Conservation (phyloP, 2,888 invertebrate species). For the Sympetrum striolatum region DNA sequence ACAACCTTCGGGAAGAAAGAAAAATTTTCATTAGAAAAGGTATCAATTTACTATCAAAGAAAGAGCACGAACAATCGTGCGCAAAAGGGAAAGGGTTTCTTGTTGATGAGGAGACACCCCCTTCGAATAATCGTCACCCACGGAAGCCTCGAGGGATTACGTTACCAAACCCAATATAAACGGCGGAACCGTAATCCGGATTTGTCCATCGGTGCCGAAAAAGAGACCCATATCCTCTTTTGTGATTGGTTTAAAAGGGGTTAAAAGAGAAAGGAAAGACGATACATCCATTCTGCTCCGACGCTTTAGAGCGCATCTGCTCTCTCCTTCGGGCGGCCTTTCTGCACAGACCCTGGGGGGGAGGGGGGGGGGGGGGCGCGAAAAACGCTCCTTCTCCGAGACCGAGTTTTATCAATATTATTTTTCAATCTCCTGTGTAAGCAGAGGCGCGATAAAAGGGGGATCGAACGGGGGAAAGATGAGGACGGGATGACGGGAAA, state of each 20-base stretch:
- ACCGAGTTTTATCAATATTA: slow-evolving; percentile 31
- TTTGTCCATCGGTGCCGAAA: background rate
- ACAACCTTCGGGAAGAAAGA: background rate
- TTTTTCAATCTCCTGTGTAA: slow-evolving; percentile 41
- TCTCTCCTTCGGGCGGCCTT: background rate
- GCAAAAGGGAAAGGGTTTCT: background rate
- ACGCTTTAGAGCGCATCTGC: background rate
- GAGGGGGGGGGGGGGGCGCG: no score
- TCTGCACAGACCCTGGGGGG: background rate
- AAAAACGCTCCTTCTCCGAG: background rate
- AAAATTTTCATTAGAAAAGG: background rate
- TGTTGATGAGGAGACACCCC: background rate
- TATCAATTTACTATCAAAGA: background rate
- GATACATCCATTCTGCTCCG: background rate
- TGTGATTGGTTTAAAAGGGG: background rate
- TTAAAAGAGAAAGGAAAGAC: background rate
- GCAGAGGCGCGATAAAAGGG: slow-evolving; percentile 13
- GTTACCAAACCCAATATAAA: background rate
- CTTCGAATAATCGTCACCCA: background rate
- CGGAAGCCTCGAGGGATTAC: background rate
- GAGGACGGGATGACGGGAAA: background rate
- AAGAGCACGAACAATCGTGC: background rate
- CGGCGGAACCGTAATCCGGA: background rate
- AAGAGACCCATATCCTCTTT: background rate
- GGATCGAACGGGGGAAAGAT: background rate